A percentile compares a stretch with the other conserved stretches of the same genome.
Conservation (phyloP, 2,113 vertebrate species). For the Poecile atricapillus region DNA sequence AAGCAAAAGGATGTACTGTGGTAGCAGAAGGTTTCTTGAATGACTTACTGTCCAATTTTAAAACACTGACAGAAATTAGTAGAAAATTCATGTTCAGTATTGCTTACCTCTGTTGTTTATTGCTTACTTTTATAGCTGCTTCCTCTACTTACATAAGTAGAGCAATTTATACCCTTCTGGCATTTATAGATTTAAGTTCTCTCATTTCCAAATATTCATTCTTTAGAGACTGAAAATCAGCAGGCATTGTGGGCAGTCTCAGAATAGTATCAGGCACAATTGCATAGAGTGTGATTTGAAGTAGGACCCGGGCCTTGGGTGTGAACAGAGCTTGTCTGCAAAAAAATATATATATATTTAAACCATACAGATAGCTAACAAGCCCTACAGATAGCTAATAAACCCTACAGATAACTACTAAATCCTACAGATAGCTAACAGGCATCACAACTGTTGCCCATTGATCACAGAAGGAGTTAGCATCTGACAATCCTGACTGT, state of each 20-base stretch:
- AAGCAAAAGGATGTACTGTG: not conserved
- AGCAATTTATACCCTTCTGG: not conserved
- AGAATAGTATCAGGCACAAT: not conserved
- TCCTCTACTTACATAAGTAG: not conserved
- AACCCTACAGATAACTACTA: not conserved
- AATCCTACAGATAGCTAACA: not conserved
- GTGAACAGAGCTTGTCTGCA: not conserved
- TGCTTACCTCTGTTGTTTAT: not conserved
- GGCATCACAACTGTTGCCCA: not conserved
- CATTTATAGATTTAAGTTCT: not conserved
- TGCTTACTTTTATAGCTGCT: conserved; percentile 13
- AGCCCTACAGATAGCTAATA: not conserved
- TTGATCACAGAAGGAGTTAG: not conserved
- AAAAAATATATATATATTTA: not conserved
- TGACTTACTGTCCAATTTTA: not conserved
- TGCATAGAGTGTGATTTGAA: not conserved
- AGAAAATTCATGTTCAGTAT: not conserved
- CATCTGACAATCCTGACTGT: not conserved
- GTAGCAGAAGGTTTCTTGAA: not conserved
- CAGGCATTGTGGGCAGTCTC: not conserved
- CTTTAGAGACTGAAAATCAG: not conserved
- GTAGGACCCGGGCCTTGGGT: not conserved
- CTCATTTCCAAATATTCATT: not conserved
- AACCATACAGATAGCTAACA: not conserved
- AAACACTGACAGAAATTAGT: conserved; percentile 21